Evolutionary conservation across 1,140 invertebrate genomes (phyloP), one percentile per base, ranked within the genome.

Genomic region (Archegozetes longisetosus): DNA sequence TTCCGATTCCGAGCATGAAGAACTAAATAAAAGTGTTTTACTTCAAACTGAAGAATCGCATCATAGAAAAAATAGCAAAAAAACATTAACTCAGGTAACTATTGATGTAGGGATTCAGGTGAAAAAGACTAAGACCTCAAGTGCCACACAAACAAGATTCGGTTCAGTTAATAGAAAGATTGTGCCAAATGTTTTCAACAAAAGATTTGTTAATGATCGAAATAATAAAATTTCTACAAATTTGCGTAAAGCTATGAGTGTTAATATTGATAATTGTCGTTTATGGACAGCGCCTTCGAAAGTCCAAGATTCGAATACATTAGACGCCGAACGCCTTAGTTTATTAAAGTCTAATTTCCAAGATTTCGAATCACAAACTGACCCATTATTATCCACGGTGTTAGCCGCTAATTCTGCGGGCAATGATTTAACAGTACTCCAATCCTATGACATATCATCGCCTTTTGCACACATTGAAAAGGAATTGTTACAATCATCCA

Each of bases 341-440:
- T 9, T 40, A 40, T 9, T 40, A 40, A 6, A 6, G 32, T 40
- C 17, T 40, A 40, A 40, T 20, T n/a, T 25, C 17, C 49, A 27
- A n/a, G 65, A 67, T 52, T 66, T 67, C 49, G 65, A 66, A 27
- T 62, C 65, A 12, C 66, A 67, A 51, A 67, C 66, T 2, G 65
- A 67, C 32, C 65, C 65, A 17, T 58, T 67, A 2, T 40, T 40
- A 9, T 60, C 60, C 23, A 55, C 58, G 59, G 65, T 63, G 22
- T 53, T 64, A 40, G 65, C 66, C n/a, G 66, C 65, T 1, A 67
- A 67, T 25, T 63, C 61, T 6, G 64, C 65, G n/a, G 66, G 62
- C 25, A 64, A 61, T 47, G 66, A 66, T 50, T 25, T 57, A 17
- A 64, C 64, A 22, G 57, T 66, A 17, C 62, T 66, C 27, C 62